Percentiles rank a stretch among this genome's conserved stretches.
Evolutionary conservation across 2,888 invertebrate genomes (phyloP).

Genomic region (Drosophila kuntzei): DNA sequence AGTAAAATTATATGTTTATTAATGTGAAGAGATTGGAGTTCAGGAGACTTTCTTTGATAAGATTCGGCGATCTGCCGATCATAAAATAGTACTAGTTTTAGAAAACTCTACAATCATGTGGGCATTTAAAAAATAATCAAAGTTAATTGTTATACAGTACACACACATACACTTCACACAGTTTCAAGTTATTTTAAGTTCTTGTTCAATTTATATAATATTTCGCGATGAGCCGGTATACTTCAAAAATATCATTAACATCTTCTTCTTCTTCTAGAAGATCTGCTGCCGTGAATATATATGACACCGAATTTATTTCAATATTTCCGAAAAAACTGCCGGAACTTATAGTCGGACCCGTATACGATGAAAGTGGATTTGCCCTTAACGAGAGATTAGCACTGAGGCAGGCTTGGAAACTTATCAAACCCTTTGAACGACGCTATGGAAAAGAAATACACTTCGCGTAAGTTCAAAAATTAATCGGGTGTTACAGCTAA

Average conservation of each 20-base stretch:
- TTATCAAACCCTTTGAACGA: constrained; percentile 54
- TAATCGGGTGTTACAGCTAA: background rate
- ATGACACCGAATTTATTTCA: constrained; percentile 3
- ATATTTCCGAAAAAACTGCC: constrained; percentile 80
- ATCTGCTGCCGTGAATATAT: constrained; percentile 2
- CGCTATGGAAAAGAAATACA: constrained; percentile 54
- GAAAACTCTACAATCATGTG: background rate
- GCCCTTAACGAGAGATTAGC: constrained; percentile 63
- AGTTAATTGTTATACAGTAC: background rate
- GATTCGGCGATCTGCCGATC: too few species aligned
- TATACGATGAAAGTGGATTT: constrained; percentile 66
- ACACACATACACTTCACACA: background rate
- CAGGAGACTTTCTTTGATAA: background rate
- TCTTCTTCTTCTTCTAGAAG: constrained; percentile 1
- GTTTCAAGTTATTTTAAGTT: background rate
- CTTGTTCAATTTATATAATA: background rate
- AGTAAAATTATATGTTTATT: background rate
- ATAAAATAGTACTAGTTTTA: background rate
- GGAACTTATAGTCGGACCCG: constrained; percentile 34
- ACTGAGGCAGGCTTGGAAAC: constrained; percentile 65
- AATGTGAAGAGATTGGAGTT: background rate
- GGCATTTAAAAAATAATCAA: background rate
- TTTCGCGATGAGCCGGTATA: constrained; percentile 10
- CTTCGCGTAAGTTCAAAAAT: constrained; percentile 38
- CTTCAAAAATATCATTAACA: background rate